Percentiles rank a stretch among this genome's conserved stretches.
These are phyloP conservation scores for Papilio machaon DNA, from an alignment of 1,140 invertebrate species.

Conservation along the genomic window DNA sequence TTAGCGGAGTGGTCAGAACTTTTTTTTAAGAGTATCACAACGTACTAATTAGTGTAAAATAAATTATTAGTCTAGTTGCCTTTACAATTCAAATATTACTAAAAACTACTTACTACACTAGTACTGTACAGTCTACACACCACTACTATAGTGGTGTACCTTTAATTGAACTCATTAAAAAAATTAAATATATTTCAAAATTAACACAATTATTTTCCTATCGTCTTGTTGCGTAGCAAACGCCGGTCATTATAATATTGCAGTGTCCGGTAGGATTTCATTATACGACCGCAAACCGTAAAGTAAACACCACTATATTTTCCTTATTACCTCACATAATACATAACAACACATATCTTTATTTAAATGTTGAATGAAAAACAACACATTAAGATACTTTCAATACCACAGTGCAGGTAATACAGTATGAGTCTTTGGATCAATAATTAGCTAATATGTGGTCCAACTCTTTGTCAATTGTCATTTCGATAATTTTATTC, in stretches of 20 bases:
- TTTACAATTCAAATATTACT: not conserved
- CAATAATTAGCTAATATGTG: too few species aligned
- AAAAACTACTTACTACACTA: not conserved
- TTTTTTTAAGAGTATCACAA: too few species aligned
- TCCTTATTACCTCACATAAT: conserved; percentile 33
- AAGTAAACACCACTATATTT: conserved; percentile 12
- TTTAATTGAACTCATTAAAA: not conserved
- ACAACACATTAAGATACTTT: conserved; percentile 31
- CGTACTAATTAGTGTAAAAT: too few species aligned
- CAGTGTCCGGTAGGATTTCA: conserved; percentile 14
- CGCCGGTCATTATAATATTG: not conserved
- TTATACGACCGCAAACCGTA: conserved; percentile 20
- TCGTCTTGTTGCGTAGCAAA: conserved; percentile 2
- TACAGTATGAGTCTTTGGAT: not conserved
- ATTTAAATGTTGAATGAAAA: conserved; percentile 27
- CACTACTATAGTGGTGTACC: too few species aligned
- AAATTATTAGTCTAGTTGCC: too few species aligned
- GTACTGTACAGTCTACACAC: not conserved
- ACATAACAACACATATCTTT: conserved; percentile 9
- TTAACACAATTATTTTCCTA: not conserved
- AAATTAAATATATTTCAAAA: not conserved
- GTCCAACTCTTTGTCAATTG: too few species aligned
- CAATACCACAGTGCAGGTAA: not conserved
- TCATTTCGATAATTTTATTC: too few species aligned
- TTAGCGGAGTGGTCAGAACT: too few species aligned